Evolutionary conservation across 30 jellyfish, hydroid and myxozoan species (phyloP).

Genomic region (Turritopsis rubra): DNA sequence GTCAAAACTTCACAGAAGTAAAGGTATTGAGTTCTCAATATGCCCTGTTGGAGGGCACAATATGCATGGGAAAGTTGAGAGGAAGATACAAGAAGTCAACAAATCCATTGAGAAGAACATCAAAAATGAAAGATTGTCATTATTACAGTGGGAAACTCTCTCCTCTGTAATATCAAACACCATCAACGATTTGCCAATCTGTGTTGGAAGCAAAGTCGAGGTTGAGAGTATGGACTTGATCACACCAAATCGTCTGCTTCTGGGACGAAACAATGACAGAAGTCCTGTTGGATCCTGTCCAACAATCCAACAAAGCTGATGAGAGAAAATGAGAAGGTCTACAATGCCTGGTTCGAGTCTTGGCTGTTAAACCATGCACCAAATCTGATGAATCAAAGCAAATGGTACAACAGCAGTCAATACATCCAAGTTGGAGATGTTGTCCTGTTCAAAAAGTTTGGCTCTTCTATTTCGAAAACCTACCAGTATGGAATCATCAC

Average conservation of each 20-base stretch:
- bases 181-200: not conserved
- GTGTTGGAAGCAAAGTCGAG: not conserved
- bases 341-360: not conserved
- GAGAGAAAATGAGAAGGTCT: conserved; percentile 1
- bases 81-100: too few relatives aligned
- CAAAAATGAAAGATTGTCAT: not conserved
- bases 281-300: not conserved
- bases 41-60: too few relatives aligned
- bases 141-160: conserved; percentile 17
- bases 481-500: not conserved
- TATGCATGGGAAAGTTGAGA: too few relatives aligned
- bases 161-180: not conserved
- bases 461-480: not conserved
- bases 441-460: not conserved
- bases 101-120: too few relatives aligned
- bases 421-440: too few relatives aligned
- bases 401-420: too few relatives aligned
- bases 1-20: too few relatives aligned
- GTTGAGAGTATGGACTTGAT: conserved; percentile 4
- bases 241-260: conserved; percentile 7
- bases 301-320: not conserved
- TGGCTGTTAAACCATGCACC: conserved; percentile 16
- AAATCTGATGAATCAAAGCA: too few relatives aligned
- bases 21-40: too few relatives aligned
- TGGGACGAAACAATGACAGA: conserved; percentile 31